These are phyloP conservation scores for Drosophila yooni DNA, from an alignment of 2,888 invertebrate genomes.

Conservation along the genomic window DNA sequence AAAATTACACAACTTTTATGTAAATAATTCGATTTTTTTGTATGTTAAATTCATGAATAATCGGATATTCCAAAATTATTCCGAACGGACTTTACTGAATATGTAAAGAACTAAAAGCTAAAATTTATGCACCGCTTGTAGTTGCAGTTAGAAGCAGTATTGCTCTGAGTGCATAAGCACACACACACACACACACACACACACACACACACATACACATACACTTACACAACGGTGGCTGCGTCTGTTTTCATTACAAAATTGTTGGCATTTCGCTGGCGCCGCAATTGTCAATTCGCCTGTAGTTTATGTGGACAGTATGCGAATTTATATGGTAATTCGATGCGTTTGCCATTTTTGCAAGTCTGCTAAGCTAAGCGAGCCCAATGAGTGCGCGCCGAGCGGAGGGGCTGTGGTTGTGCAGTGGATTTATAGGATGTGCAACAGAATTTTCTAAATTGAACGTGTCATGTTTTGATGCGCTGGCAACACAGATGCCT, in stretches of 20 bases:
- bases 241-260: conserved; percentile 74
- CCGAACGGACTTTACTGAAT: neutral
- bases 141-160: neutral
- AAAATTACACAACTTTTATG: rapidly evolving
- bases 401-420: neutral
- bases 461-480: conserved; percentile 70
- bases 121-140: neutral
- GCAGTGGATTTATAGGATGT: conserved; percentile 12
- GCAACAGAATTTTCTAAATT: conserved; percentile 55
- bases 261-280: conserved; percentile 66
- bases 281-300: conserved; percentile 77
- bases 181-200: neutral
- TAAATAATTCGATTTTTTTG: neutral
- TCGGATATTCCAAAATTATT: neutral
- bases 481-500: conserved; percentile 70
- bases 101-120: neutral
- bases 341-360: conserved; percentile 55
- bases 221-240: conserved; percentile 3
- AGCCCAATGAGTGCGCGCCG: conserved; percentile 28
- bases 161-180: neutral
- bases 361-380: conserved; percentile 31
- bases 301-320: conserved; percentile 74
- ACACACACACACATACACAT: neutral
- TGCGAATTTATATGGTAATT: conserved; percentile 76
- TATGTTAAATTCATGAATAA: neutral